These are phyloP conservation scores for Mesorhabditis belari DNA, from an alignment of 2,888 invertebrate species.

Conservation along the genomic window DNA sequence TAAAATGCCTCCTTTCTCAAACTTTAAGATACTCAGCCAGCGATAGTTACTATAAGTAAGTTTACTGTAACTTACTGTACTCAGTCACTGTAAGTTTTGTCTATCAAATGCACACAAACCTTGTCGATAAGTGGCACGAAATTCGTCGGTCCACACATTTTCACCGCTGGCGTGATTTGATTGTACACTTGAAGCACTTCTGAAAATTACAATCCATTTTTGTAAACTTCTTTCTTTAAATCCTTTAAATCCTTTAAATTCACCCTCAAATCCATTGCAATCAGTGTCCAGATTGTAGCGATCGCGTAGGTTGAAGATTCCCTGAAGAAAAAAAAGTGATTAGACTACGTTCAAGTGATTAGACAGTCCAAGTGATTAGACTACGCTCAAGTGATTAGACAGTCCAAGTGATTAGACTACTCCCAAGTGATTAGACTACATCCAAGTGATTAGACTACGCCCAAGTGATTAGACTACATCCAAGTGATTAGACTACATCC, in stretches of 20 bases:
- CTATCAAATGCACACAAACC: not conserved
- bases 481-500: no score
- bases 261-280: slow-evolving; percentile 53
- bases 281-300: slow-evolving; percentile 53
- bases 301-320: slow-evolving; percentile 49
- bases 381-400: slow-evolving; percentile 30
- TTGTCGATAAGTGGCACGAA: slow-evolving; percentile 58
- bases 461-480: no score
- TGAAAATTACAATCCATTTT: slow-evolving; percentile 15
- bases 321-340: slow-evolving; percentile 34
- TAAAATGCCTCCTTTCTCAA: no score
- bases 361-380: slow-evolving; percentile 48
- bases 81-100: not conserved
- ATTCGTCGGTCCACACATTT: slow-evolving; percentile 59
- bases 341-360: slow-evolving; percentile 53
- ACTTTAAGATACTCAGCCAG: no score
- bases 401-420: slow-evolving; percentile 48
- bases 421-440: no score
- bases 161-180: slow-evolving; percentile 54
- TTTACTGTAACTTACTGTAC: no score
- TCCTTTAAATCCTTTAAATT: not conserved
- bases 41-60: no score
- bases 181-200: slow-evolving; percentile 57
- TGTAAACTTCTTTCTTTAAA: not conserved
- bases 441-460: no score